These are phyloP conservation scores for Leptoteleia sp. DNA, from an alignment of 1,140 invertebrate species.

Conservation along the genomic window DNA sequence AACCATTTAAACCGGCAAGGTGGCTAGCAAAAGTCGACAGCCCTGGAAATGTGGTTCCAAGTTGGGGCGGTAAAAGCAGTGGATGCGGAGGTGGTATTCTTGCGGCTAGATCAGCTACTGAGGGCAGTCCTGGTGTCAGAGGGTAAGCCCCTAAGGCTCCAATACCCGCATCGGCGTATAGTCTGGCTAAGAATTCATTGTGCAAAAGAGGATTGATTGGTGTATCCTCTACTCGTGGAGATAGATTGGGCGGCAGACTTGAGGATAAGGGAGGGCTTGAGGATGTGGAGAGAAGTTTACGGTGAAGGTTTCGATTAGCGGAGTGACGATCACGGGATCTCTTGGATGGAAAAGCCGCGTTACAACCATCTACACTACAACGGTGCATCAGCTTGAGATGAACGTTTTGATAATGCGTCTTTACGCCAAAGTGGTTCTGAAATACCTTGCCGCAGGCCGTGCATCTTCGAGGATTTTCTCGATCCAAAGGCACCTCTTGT, in stretches of 20 bases:
- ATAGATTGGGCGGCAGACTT: slow-evolving; percentile 79
- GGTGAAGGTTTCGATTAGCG: slow-evolving; percentile 94
- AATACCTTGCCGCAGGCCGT: slow-evolving; percentile 96
- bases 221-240: slow-evolving; percentile 74
- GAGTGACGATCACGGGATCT: slow-evolving; percentile 95
- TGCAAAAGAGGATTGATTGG: slow-evolving; percentile 81
- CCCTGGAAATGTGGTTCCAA: slow-evolving; percentile 78
- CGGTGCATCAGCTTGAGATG: slow-evolving; percentile 98
- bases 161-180: slow-evolving; percentile 87
- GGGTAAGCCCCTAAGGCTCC: slow-evolving; percentile 73
- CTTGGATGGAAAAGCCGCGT: slow-evolving; percentile 97
- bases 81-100: slow-evolving; percentile 76
- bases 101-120: slow-evolving; percentile 73
- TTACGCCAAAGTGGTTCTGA: slow-evolving; percentile 96
- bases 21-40: slow-evolving; percentile 79
- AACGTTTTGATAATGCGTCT: slow-evolving; percentile 97
- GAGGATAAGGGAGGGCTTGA: slow-evolving; percentile 81
- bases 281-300: slow-evolving; percentile 91
- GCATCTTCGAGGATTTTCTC: slow-evolving; percentile 91
- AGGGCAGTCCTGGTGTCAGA: slow-evolving; percentile 66
- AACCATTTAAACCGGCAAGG: slow-evolving; percentile 81
- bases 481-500: slow-evolving; percentile 92
- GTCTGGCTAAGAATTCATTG: slow-evolving; percentile 90
- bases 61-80: slow-evolving; percentile 75
- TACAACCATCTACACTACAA: slow-evolving; percentile 97